A percentile compares a stretch with the other conserved stretches of the same genome.
phyloP scores from a whole-genome alignment of 2,113 vertebrate genomes.

The Uria lomvia region DNA sequence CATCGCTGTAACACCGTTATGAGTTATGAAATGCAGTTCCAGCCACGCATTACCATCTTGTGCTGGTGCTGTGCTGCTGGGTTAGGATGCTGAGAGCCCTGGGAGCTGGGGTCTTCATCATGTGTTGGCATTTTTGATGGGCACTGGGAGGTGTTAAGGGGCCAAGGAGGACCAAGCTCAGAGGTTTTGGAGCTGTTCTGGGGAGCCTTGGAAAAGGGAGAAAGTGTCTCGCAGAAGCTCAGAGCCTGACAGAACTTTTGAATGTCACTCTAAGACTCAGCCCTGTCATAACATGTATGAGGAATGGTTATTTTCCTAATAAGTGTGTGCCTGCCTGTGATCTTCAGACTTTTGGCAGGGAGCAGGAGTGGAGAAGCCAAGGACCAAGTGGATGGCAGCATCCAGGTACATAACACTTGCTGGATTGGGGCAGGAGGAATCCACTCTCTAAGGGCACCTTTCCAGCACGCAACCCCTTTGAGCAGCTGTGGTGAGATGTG shows the following conservation, averaged over 20 bases:
- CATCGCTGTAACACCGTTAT: rapidly evolving
- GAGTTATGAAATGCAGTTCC: background rate
- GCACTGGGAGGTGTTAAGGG: background rate
- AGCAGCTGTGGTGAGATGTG: background rate
- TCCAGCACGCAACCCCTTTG: background rate
- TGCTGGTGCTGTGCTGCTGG: background rate
- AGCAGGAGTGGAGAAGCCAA: background rate
- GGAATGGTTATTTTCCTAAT: background rate
- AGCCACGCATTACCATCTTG: rapidly evolving
- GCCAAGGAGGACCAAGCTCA: background rate
- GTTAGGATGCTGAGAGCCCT: background rate
- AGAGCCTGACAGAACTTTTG: background rate
- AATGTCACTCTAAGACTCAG: background rate
- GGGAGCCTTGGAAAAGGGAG: background rate
- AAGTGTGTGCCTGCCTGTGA: background rate
- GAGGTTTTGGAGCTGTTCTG: background rate
- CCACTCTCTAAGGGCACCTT: background rate
- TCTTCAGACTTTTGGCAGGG: background rate
- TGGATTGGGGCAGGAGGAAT: background rate
- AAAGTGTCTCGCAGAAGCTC: background rate
- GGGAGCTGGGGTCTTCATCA: background rate
- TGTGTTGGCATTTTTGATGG: background rate
- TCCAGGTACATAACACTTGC: background rate
- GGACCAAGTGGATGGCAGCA: background rate
- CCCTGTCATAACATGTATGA: rapidly evolving